phyloP scores from a whole-genome alignment of 1,140 invertebrate species.

The Scaptodrosophila lebanonensis region DNA sequence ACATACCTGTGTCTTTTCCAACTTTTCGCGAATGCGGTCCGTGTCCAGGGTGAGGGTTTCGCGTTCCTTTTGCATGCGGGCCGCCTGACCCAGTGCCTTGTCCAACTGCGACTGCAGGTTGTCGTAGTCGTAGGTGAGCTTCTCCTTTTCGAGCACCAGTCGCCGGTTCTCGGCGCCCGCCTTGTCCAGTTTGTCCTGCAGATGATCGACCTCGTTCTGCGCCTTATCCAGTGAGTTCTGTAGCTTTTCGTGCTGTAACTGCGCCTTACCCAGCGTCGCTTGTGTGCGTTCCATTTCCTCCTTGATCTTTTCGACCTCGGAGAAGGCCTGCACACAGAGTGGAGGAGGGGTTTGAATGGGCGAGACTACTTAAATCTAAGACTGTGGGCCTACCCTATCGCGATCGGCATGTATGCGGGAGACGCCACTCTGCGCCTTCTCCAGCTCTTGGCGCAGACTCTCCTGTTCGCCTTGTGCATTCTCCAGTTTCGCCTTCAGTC shows the following conservation, averaged over 20 bases:
- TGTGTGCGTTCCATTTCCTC: conserved; percentile 94
- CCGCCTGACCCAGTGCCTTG: conserved; percentile 90
- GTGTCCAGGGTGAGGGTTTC: conserved; percentile 90
- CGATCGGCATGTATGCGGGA: conserved; percentile 90
- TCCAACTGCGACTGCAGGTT: conserved; percentile 93
- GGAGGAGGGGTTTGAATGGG: conserved; percentile 7
- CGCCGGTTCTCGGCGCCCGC: conserved; percentile 87
- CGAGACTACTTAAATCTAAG: conserved; percentile 10
- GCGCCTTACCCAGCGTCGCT: conserved; percentile 91
- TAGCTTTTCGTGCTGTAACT: conserved; percentile 92
- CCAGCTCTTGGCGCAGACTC: conserved; percentile 93
- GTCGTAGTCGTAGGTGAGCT: conserved; percentile 91
- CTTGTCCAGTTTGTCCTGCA: conserved; percentile 91
- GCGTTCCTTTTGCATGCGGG: conserved; percentile 91
- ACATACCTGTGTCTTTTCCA: conserved; percentile 90
- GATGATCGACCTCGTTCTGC: conserved; percentile 92
- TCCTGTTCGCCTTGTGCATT: conserved; percentile 96
- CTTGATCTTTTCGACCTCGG: conserved; percentile 91
- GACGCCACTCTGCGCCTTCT: conserved; percentile 82
- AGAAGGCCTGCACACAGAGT: conserved; percentile 79
- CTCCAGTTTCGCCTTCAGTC: conserved; percentile 94
- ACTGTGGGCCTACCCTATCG: conserved; percentile 81
- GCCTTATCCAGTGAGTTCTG: conserved; percentile 92
- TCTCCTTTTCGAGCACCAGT: conserved; percentile 93
- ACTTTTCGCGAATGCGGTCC: conserved; percentile 91